Base-by-base conservation (phyloP, 1,140 invertebrate genomes). In the Megathymus violae region DNA sequence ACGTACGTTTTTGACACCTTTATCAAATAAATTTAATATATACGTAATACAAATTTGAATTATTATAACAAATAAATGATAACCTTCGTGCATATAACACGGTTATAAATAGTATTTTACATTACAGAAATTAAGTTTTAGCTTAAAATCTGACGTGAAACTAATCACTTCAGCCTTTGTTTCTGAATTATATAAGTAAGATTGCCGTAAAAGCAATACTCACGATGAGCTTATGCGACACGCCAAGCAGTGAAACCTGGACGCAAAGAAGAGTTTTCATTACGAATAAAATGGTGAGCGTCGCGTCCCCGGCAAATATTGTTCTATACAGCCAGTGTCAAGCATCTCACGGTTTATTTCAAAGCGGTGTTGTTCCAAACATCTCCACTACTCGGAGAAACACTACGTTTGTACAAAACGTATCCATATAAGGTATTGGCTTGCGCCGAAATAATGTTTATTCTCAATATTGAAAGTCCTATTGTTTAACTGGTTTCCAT, bases 321-420 rank as follows among this genome's bases (percentile, higher is more conserved):
- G 52, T 46, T 56, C 47, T 64, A 61, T 64, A 62, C 65, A 68
- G 56, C 59, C 52, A 50, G 52, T 34, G 59, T 52, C 40, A 59
- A 56, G 61, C 31, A 61, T 15, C 34, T 38, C 43, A 25, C 46
- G 27, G 41, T 31, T 61, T 44, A 58, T 64, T 67, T 58, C 43
- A 62, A 62, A 54, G 56, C 36, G 59, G 62, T 62, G 47, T 54
- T 56, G 54, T 68, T 62, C 62, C 68, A 70, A 66, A 65, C 66
- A 61, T 50, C 34, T 58, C 36, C 11, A 64, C 40, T 48, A 17
- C 17, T 44, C 46, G 58, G 43, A n/a, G 43, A 67, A 66, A 70
- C 60, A 67, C 50, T 60, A 46, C 27, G 27, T 31, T 7, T 31
- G 27, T 27, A 58, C 34, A 62, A 50, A 31, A 62, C 43, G 43